Evolutionary conservation across 2,888 invertebrate genomes (phyloP), one percentile per base, ranked within the genome.

Genomic region (Phymatocera aterrima): DNA sequence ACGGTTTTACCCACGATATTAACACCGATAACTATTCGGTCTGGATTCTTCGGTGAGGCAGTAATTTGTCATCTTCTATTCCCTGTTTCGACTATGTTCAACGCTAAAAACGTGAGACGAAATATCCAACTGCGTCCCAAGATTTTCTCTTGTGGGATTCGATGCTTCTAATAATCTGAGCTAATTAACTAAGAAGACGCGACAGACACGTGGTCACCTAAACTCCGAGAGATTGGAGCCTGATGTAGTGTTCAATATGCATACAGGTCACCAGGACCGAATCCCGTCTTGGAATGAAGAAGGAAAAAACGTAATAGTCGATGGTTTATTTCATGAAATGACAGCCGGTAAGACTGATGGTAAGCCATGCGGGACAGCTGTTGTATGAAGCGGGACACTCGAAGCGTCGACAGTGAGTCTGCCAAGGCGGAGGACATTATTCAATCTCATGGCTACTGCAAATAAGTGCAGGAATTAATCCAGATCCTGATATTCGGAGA

Each of bases 351-450:
- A 68, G 68, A 68, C 68, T 21, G 68, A 43, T 46, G 24, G 68
- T 28, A 43, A 68, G 68, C 15, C 40, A 68, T 68, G 68, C 68
- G 68, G 68, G 68, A 46, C 68, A 68, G 68, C 68, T 68, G 68
- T 43, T 68, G 43, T 15, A 24, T 68, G 28, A 12, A 24, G 68
- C 43, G 68, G 8, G 68, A 24, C 46, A 46, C 18, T 68, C 68
- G 43, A 46, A 15, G 43, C 46, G 15, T 15, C 54, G 43, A 34
- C 31, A 18, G 8, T 61, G 61, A n/a, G 37, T 61, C 61, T 61
- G 61, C 37, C 6, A 57, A 28, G 57, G 57, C 28, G 64, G 3
- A 64, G 18, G 18, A 40, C 18, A n/a, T 64, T 37, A 64, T 64
- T 57, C 57, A 15, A 28, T 10, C 3, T 57, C 4, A 15, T 57